These are phyloP conservation scores for Paradisaea rubra DNA, from an alignment of 2,113 vertebrate species.

Conservation along the genomic window DNA sequence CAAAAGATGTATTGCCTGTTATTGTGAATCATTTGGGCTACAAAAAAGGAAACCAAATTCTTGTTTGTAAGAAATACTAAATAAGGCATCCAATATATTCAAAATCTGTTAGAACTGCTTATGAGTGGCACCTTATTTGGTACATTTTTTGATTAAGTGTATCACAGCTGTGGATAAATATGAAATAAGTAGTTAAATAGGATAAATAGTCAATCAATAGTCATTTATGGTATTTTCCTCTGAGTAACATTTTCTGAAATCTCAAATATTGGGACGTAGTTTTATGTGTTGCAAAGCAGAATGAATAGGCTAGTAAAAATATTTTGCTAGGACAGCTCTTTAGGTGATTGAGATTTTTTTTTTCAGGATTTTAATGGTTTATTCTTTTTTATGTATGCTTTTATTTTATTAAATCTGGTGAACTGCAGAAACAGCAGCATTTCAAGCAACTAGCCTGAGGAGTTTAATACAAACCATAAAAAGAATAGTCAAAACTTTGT, in stretches of 20 bases:
- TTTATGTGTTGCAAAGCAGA: background rate
- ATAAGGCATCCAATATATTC: background rate
- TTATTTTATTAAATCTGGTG: background rate
- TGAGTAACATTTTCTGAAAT: background rate
- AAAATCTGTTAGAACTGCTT: background rate
- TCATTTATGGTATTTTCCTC: background rate
- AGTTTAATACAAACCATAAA: background rate
- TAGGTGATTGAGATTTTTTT: background rate
- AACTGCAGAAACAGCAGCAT: background rate
- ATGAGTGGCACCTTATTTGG: background rate
- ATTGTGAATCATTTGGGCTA: background rate
- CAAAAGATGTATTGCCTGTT: background rate
- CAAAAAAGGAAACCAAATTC: background rate
- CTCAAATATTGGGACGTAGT: background rate
- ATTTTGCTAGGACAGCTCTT: background rate
- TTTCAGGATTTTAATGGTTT: background rate
- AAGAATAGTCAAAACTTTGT: background rate
- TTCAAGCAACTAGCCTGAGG: background rate
- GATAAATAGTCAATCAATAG: background rate
- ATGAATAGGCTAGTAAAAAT: background rate
- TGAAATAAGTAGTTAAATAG: background rate
- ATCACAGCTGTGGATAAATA: background rate
- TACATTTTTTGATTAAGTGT: background rate
- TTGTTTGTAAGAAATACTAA: background rate
- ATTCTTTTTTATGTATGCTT: background rate